Evolutionary conservation across 2,113 vertebrate genomes (phyloP).

Genomic region (Pardalotus punctatus): DNA sequence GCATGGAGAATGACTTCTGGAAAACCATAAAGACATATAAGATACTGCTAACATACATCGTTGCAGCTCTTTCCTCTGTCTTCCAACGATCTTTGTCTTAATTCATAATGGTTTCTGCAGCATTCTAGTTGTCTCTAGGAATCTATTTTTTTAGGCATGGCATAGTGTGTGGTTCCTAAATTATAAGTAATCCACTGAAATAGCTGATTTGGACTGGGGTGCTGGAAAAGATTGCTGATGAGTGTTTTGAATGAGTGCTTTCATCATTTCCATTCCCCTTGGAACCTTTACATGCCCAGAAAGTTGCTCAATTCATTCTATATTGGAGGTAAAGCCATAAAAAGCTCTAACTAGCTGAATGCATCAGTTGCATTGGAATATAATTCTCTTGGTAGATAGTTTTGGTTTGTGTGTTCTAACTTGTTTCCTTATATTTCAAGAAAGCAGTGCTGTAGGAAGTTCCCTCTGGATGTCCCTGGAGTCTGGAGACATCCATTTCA

Average conservation of each 20-base stretch:
- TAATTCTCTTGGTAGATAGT: background rate
- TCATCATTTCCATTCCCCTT: background rate
- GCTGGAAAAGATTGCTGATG: constrained; percentile 25
- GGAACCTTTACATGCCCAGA: background rate
- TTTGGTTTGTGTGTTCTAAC: background rate
- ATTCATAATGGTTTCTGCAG: background rate
- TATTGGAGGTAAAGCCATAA: background rate
- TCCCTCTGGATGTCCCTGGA: background rate
- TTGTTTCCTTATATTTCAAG: background rate
- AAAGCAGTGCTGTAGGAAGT: background rate
- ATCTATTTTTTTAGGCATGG: background rate
- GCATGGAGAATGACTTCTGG: background rate
- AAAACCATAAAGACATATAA: background rate
- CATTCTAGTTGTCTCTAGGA: background rate
- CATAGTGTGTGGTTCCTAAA: background rate
- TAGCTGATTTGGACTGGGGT: background rate
- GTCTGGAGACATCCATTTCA: background rate
- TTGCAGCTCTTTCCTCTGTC: background rate
- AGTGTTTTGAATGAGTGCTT: background rate
- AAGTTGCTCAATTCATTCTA: background rate
- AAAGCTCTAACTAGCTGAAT: background rate
- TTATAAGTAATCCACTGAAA: background rate
- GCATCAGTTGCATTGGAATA: background rate
- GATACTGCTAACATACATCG: background rate
- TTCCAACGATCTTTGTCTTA: background rate